Percentiles rank a stretch among this genome's conserved stretches.
Evolutionary conservation across 2,888 invertebrate genomes (phyloP).

Genomic region (Phortica magna): DNA sequence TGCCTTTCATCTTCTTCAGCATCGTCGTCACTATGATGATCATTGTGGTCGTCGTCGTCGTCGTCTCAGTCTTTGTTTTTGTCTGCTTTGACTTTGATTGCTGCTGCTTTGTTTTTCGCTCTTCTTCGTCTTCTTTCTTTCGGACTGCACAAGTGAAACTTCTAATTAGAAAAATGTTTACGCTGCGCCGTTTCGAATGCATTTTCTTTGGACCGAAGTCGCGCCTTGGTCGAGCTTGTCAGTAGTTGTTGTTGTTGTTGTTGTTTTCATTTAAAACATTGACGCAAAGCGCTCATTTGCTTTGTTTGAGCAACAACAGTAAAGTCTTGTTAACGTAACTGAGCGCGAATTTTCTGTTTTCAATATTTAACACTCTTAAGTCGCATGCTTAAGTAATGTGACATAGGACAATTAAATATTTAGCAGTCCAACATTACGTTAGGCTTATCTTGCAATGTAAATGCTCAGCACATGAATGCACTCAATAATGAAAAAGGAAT

Average conservation of each 20-base stretch:
- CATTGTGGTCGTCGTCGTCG: too few species aligned
- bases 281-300: too few species aligned
- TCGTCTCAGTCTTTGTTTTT: neutral
- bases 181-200: conserved; percentile 48
- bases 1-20: neutral
- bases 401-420: too few species aligned
- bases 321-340: too few species aligned
- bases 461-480: too few species aligned
- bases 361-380: too few species aligned
- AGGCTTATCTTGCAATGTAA: too few species aligned
- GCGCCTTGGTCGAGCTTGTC: neutral
- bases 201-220: conserved; percentile 2
- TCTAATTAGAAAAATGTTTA: conserved; percentile 70
- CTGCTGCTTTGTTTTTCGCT: conserved; percentile 13
- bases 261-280: conserved; percentile 5
- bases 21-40: neutral
- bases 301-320: too few species aligned
- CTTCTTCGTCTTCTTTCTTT: neutral
- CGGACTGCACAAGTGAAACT: conserved; percentile 43
- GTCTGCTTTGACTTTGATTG: neutral
- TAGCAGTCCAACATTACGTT: too few species aligned
- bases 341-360: too few species aligned
- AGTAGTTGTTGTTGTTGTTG: conserved; percentile 34
- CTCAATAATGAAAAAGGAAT: too few species aligned
- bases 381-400: too few species aligned